Evolutionary conservation across 2,888 invertebrate genomes (phyloP), one percentile per base, ranked within the genome.

Genomic region (Acanthosoma haemorrhoidale): DNA sequence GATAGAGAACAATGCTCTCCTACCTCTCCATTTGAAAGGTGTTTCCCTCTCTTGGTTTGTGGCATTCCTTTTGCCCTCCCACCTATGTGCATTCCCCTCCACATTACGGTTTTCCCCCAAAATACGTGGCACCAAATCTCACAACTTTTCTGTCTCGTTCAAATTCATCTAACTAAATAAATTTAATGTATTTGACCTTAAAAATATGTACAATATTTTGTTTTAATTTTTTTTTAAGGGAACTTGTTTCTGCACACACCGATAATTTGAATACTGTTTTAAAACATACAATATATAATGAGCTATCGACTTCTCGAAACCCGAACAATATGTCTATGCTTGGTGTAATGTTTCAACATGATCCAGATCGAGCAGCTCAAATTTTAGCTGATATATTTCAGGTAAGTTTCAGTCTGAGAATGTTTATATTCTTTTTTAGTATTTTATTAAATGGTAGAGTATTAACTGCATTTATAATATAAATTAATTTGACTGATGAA

Each of bases 291-390:
- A 90, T 97, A 70, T 95, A 94, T 83, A 97, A 97, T 81, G 97
- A 97, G 82, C 82, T 97, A 75, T 94, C 96, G 0, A 90, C 91
- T 77, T 88, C 90, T 31, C 86, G 96, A 71, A 95, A 96, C 81
- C 92, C 94, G 0, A 96, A 96, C 83, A 97, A 97, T 81, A 92
- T 96, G 89, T 88, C 92, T 11, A 90, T 96, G 80, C 84, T 97
- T 51, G 90, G 89, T 2, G 91, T 92, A 9, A 89, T 96, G 81
- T 92, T 96, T 78, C 91, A 92, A 80, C 88, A 90, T 25, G 86
- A 90, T 72, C 89, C 93, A 3, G 91, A 92, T 75, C 84, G 86
- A 51, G 90, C 95, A 61, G 91, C 96, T 0, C 87, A 87, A 66
- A 86, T 91, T 74, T 85, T 94, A 77, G 93, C 92, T 1, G 91